phyloP scores from a whole-genome alignment of 2,888 invertebrate genomes.

The Chrysodeixis includens region DNA sequence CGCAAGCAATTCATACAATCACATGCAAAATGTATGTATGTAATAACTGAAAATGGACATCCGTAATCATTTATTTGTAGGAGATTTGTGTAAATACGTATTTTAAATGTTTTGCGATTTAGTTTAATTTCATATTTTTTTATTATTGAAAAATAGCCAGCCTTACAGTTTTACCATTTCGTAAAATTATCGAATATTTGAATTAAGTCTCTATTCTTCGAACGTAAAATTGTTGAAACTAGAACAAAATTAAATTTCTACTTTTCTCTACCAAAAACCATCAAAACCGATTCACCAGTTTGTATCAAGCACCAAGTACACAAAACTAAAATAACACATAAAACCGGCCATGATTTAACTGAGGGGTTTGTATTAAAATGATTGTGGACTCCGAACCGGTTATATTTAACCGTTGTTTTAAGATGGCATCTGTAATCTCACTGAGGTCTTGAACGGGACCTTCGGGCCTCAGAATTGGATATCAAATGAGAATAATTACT shows the following conservation, averaged over 20 bases:
- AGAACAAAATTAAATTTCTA: too few species aligned
- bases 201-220: too few species aligned
- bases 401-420: neutral
- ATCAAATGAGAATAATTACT: neutral
- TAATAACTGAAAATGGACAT: neutral
- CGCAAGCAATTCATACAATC: neutral
- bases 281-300: neutral
- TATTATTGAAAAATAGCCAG: too few species aligned
- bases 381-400: neutral
- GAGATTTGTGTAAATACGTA: too few species aligned
- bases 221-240: too few species aligned
- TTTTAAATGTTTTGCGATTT: too few species aligned
- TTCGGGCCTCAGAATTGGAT: neutral
- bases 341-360: neutral
- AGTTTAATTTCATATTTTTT: too few species aligned
- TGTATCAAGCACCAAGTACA: neutral
- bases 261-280: neutral
- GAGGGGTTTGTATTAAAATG: neutral
- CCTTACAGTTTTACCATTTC: too few species aligned
- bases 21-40: conserved; percentile 13
- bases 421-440: conserved; percentile 1
- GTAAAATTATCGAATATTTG: too few species aligned
- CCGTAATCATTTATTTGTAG: neutral
- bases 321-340: neutral
- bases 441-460: neutral